Evolutionary conservation across 2,113 vertebrate genomes (phyloP), one percentile per base, ranked within the genome.

Genomic region (Nannobrachium achirus): DNA sequence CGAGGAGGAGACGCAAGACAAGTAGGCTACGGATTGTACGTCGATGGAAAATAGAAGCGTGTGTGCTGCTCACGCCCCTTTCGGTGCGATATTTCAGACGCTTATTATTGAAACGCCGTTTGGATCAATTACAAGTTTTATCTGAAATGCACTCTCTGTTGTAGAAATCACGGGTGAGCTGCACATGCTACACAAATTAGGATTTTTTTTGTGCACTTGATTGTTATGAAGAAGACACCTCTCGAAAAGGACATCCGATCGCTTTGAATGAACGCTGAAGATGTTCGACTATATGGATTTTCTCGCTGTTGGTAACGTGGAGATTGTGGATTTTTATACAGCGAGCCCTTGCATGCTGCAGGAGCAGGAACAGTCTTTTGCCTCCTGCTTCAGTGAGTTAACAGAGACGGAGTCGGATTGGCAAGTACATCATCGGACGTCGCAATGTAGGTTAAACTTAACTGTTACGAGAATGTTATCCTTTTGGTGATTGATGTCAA

Each of bases 251-350:
- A 67, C 33, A 19, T n/a, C n/a, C n/a, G n/a, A n/a, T 33, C 1
- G 13, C 39, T 33, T 39, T 25, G n/a, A 13, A 81, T 89, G 71
- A 82, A 86, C 82, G 92, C 90, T 85, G 81, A 92, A 89, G 93
- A 98, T 98, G 96, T 97, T 97, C 90, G 96, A 98, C 92, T 97
- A 93, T 88, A 93, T 97, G 95, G 96, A 98, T 89, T 94, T 97
- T 73, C 93, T 95, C 84, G 92, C 93, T 81, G 94, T 96, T 83
- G 96, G 93, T 85, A 92, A 95, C 45, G 95, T 91, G 86, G 95
- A 96, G 79, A 93, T 95, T 91, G 83, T 95, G 92, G 95, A 96
- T 92, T 93, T 96, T 89, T 96, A 94, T 93, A 92, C 93, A 57
- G 91, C 95, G 82, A 95, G 95, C 82, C 95, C 95, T 65, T 95